Conservation (phyloP, 1,140 invertebrate genomes). For the Drosophila bocki region DNA sequence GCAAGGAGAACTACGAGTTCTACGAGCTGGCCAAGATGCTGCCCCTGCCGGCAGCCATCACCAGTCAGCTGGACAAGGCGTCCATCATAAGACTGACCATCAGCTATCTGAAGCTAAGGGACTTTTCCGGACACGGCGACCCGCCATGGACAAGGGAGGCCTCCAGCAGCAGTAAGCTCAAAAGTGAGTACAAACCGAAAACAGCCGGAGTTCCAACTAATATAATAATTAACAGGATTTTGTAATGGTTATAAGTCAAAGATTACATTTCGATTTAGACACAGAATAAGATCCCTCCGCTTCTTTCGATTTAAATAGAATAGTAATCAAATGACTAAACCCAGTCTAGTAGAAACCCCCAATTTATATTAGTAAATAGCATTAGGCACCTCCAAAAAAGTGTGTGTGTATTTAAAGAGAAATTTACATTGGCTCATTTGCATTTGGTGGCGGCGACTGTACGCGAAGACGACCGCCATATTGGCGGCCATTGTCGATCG, state of each 20-base stretch:
- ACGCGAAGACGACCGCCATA: slow-evolving; percentile 51
- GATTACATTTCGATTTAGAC: background rate
- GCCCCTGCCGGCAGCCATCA: slow-evolving; percentile 97
- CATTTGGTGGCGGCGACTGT: slow-evolving; percentile 50
- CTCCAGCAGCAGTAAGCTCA: slow-evolving; percentile 92
- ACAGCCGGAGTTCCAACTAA: no score
- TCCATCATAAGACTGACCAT: slow-evolving; percentile 99
- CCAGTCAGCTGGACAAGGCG: slow-evolving; percentile 98
- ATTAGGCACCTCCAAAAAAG: background rate
- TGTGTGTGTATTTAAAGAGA: slow-evolving; percentile 13
- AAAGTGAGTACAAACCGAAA: slow-evolving; percentile 89
- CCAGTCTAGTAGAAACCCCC: background rate
- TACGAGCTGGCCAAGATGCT: slow-evolving; percentile 99
- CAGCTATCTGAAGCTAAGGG: slow-evolving; percentile 97
- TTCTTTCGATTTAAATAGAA: background rate
- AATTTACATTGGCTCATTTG: slow-evolving; percentile 64
- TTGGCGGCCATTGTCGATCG: slow-evolving; percentile 63
- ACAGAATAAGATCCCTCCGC: background rate
- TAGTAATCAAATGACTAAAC: no score
- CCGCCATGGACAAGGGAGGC: slow-evolving; percentile 95
- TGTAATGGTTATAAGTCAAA: background rate
- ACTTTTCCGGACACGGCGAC: slow-evolving; percentile 97
- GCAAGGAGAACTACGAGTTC: slow-evolving; percentile 99
- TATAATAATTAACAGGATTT: background rate
- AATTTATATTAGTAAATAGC: background rate